Evolutionary conservation across 2,113 vertebrate species (phyloP).

Genomic region (Ondatra zibethicus): DNA sequence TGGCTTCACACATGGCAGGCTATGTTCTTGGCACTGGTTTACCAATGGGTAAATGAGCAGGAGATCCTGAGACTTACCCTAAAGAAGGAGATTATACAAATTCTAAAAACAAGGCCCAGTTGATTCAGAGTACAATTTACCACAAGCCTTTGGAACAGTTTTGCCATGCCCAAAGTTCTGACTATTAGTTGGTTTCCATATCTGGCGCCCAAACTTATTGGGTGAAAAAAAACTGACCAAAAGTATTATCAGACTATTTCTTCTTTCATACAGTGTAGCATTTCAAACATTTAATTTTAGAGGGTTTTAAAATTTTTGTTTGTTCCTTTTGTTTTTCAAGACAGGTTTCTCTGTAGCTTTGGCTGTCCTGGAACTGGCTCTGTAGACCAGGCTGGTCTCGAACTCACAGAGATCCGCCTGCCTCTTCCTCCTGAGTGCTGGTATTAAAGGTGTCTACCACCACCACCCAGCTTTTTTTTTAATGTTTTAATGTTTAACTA

Average conservation of each 20-base stretch:
- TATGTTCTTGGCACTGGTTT: background rate
- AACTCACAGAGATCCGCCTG: no score
- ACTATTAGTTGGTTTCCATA: background rate
- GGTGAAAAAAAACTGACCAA: conserved; percentile 13
- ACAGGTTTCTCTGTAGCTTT: no score
- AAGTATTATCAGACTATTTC: background rate
- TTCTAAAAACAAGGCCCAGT: background rate
- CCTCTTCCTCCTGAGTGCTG: no score
- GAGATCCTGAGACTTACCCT: background rate
- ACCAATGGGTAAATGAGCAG: background rate
- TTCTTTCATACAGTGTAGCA: conserved; percentile 1
- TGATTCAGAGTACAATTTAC: background rate
- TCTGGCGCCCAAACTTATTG: conserved; percentile 23
- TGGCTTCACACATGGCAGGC: background rate
- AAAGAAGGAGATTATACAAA: background rate
- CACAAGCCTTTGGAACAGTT: conserved; percentile 25
- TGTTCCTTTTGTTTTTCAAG: background rate
- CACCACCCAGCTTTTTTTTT: no score
- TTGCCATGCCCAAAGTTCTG: background rate
- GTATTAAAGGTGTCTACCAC: no score
- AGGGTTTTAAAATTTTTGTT: background rate
- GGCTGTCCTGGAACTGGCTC: no score
- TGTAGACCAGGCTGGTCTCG: no score
- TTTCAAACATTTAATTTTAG: conserved; percentile 25
- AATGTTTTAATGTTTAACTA: conserved; percentile 47